Evolutionary conservation across 2,113 vertebrate genomes (phyloP).

Genomic region (Ciconia stormi): DNA sequence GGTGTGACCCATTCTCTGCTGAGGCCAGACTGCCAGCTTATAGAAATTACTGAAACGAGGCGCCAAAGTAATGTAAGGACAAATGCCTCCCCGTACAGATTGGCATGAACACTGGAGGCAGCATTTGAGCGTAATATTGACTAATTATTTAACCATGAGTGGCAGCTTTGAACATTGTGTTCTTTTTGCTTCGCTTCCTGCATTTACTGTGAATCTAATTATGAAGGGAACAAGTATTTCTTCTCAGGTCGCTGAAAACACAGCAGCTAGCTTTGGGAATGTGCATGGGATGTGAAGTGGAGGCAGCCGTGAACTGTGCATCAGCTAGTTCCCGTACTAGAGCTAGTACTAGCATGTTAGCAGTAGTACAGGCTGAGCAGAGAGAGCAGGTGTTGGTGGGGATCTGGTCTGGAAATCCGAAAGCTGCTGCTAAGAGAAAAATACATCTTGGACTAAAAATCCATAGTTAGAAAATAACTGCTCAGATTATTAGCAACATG

Average conservation of each 20-base stretch:
- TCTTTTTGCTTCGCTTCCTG: slow-evolving; percentile 71
- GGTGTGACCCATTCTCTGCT: slow-evolving; percentile 44
- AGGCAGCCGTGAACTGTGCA: neutral
- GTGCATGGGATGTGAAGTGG: neutral
- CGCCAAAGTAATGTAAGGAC: slow-evolving; percentile 33
- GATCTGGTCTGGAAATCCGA: neutral
- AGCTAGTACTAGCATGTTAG: neutral
- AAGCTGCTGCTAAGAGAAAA: neutral
- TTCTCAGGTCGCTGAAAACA: slow-evolving; percentile 49
- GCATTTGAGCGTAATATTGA: slow-evolving; percentile 65
- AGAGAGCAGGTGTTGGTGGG: neutral
- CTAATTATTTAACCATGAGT: slow-evolving; percentile 76
- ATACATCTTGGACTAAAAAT: neutral
- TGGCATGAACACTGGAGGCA: slow-evolving; percentile 45
- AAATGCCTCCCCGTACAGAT: slow-evolving; percentile 43
- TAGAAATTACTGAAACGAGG: slow-evolving; percentile 41
- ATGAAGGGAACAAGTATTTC: slow-evolving; percentile 51
- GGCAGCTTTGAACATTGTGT: slow-evolving; percentile 72
- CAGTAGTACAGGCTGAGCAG: neutral
- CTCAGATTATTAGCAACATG: neutral
- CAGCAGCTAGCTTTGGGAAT: slow-evolving; percentile 9
- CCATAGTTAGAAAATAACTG: neutral
- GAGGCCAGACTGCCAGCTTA: slow-evolving; percentile 46
- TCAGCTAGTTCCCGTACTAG: neutral
- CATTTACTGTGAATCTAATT: slow-evolving; percentile 75